Evolutionary conservation across 2,797 vertebrate genomes (phyloP), one percentile per base, ranked within the genome.

Genomic region (Amniataba percoides): DNA sequence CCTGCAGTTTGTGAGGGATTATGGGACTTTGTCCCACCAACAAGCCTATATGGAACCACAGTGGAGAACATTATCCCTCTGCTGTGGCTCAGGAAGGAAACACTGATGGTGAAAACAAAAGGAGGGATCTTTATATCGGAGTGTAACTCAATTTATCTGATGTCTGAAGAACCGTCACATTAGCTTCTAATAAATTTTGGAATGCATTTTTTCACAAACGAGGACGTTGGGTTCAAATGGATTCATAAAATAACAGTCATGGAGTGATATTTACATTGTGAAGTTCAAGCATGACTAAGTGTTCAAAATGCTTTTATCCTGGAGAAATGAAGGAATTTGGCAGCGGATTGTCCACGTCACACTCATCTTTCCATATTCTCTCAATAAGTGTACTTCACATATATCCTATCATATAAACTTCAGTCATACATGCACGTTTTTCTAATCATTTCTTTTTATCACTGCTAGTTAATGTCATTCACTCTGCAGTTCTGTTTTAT

Each of bases 401-500:
- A 46, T 71, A 52, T 75, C 80, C 77, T 21, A 85, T 71, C 18
- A 55, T 18, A 59, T 69, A 56, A 80, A 68, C 18, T 23, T 40
- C 10, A 68, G 25, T 65, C 15, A 39, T 59, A 23, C 52, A 51
- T 49, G 19, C 55, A 1, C 0, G 1, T 58, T 62, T 69, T 76
- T 58, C 2, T 1, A 58, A 71, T 65, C 15, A 34, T 81, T 77
- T 74, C 0, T 23, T 53, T 75, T 69, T 64, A 82, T 65, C 60
- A 16, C 56, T 53, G 52, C 71, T 75, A 78, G 77, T 75, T 71
- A 71, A 80, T 2, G 16, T 61, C 39, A 55, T 48, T 51, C 27
- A 12, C 10, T 71, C 61, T n/a, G 18, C 56, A 14, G 64, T 39
- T 25, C n/a, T 62, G 74, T 56, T 84, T 79, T 84, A 84, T 78